These are phyloP conservation scores for Paramisgurnus dabryanus DNA, from an alignment of 2,113 vertebrate genomes.

Conservation along the genomic window DNA sequence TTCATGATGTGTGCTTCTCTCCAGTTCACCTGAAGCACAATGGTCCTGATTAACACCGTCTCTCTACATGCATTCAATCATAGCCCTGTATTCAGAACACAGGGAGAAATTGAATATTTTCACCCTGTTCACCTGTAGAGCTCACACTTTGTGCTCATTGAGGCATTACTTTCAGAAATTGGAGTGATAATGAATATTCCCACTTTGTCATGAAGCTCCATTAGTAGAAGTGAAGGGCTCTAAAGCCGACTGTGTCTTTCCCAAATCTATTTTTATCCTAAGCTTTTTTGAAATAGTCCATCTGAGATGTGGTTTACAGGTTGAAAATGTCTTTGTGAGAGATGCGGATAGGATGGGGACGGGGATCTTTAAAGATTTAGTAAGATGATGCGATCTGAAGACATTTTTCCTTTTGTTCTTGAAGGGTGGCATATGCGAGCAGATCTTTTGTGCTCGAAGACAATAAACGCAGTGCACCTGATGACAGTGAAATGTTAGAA, in stretches of 20 bases:
- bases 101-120: conserved; percentile 27
- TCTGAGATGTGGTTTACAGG: conserved; percentile 9
- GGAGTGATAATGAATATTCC: conserved; percentile 17
- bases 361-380: conserved; percentile 43
- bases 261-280: conserved; percentile 36
- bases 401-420: conserved; percentile 30
- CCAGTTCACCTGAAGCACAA: conserved; percentile 11
- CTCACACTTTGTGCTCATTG: conserved; percentile 5
- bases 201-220: conserved; percentile 5
- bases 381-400: conserved; percentile 30
- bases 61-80: conserved; percentile 21
- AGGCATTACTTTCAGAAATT: conserved; percentile 22
- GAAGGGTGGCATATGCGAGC: conserved; percentile 16
- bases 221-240: conserved; percentile 20
- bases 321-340: conserved; percentile 26
- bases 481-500: conserved; percentile 12
- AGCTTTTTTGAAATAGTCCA: conserved; percentile 32
- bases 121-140: conserved; percentile 28
- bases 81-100: not conserved
- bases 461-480: conserved; percentile 18
- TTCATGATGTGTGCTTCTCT: conserved; percentile 28
- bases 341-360: conserved; percentile 37
- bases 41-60: conserved; percentile 24
- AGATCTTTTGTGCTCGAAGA: not conserved
- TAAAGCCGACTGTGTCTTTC: conserved; percentile 6